Evolutionary conservation across 2,113 vertebrate genomes (phyloP).

Genomic region (Vidua macroura): DNA sequence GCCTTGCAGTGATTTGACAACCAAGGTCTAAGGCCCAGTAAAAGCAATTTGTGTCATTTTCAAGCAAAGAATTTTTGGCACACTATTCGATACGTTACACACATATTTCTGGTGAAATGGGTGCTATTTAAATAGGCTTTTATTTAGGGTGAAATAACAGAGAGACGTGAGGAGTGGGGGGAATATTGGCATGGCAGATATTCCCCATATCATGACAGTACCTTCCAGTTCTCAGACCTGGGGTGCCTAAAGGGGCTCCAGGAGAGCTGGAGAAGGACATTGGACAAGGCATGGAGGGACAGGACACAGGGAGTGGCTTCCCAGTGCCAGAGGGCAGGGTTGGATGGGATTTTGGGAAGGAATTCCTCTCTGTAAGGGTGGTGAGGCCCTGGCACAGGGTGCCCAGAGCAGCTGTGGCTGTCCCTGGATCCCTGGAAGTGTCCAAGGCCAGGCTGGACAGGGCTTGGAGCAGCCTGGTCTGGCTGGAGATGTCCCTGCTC

Average conservation of each 20-base stretch:
- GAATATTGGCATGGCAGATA: not conserved
- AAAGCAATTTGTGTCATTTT: not conserved
- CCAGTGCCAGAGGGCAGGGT: rapidly evolving
- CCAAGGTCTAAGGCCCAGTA: not conserved
- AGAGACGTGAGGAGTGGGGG: rapidly evolving
- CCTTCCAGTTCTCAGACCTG: not conserved
- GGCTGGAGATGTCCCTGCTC: not conserved
- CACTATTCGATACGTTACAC: not conserved
- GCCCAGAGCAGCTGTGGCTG: not conserved
- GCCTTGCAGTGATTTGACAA: not conserved
- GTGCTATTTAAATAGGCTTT: not conserved
- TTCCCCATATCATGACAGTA: rapidly evolving
- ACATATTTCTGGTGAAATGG: not conserved
- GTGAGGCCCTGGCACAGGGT: not conserved
- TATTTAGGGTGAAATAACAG: not conserved
- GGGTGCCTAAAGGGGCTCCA: not conserved
- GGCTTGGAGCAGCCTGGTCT: not conserved
- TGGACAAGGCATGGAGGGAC: not conserved
- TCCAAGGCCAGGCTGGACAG: rapidly evolving
- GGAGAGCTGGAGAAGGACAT: not conserved
- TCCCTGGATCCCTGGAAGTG: not conserved
- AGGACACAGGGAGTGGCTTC: not conserved
- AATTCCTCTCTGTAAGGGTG: not conserved
- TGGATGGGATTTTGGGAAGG: rapidly evolving
- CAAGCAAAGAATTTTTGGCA: not conserved